A percentile compares a stretch with the other conserved stretches of the same genome.
phyloP scores from a whole-genome alignment of 1,140 invertebrate species.

The Hylaeus volcanicus region DNA sequence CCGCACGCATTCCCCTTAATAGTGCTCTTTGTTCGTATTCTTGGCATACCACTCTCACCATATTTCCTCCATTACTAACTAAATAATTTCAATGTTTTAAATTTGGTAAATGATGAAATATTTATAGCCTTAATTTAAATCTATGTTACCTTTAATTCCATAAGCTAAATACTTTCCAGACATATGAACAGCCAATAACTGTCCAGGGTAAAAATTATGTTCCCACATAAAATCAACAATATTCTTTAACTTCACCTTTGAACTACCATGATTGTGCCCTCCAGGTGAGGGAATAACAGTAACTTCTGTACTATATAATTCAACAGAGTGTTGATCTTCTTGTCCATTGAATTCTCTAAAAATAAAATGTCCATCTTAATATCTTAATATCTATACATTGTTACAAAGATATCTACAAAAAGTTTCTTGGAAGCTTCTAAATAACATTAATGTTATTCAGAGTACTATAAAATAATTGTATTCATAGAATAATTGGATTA shows the following conservation, averaged over 20 bases:
- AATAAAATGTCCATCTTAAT: slow-evolving; percentile 31
- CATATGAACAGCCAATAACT: slow-evolving; percentile 93
- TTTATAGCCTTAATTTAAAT: slow-evolving; percentile 2
- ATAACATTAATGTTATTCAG: too few species aligned
- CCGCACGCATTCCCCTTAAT: slow-evolving; percentile 92
- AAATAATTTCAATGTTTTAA: slow-evolving; percentile 51
- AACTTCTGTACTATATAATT: slow-evolving; percentile 86
- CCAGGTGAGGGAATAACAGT: slow-evolving; percentile 86
- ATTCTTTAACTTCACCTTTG: slow-evolving; percentile 94
- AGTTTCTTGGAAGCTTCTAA: too few species aligned
- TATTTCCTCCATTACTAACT: slow-evolving; percentile 85
- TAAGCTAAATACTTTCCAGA: slow-evolving; percentile 93
- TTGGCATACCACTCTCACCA: slow-evolving; percentile 91
- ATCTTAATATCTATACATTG: background rate
- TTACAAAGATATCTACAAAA: too few species aligned
- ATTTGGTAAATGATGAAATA: background rate
- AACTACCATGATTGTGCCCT: slow-evolving; percentile 88
- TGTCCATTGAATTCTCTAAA: slow-evolving; percentile 85
- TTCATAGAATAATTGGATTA: too few species aligned
- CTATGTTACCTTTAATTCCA: slow-evolving; percentile 89
- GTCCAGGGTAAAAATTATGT: slow-evolving; percentile 90
- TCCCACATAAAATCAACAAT: slow-evolving; percentile 97
- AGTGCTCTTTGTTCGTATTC: slow-evolving; percentile 88
- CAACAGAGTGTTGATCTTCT: slow-evolving; percentile 86
- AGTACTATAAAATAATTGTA: too few species aligned